These are phyloP conservation scores for Carettochelys insculpta DNA, from an alignment of 2,113 vertebrate species.

Conservation along the genomic window DNA sequence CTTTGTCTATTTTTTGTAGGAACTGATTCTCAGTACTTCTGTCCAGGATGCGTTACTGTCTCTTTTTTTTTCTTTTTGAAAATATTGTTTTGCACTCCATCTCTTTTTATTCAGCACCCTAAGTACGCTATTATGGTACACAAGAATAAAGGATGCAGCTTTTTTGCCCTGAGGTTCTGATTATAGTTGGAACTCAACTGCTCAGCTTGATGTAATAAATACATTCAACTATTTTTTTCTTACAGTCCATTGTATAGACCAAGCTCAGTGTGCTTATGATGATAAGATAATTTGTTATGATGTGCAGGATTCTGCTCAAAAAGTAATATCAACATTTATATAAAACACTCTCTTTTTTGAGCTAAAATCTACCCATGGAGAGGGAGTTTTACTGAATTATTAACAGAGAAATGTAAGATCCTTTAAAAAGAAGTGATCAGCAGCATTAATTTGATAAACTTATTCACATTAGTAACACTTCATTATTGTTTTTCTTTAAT, in stretches of 20 bases:
- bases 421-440: neutral
- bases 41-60: neutral
- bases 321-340: fast-evolving
- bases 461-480: fast-evolving
- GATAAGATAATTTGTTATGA: neutral
- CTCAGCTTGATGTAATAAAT: neutral
- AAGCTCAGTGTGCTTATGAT: neutral
- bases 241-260: neutral
- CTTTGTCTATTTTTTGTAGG: neutral
- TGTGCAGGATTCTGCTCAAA: neutral
- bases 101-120: fast-evolving
- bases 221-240: neutral
- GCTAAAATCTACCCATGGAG: neutral
- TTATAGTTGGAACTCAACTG: neutral
- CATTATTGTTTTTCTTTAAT: fast-evolving
- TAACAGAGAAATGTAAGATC: neutral
- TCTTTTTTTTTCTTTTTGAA: neutral
- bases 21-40: neutral
- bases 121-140: no score
- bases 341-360: neutral
- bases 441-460: neutral
- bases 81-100: neutral
- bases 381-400: neutral
- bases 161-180: neutral
- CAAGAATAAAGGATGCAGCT: neutral